Percentiles rank a stretch among this genome's conserved stretches.
These are phyloP conservation scores for Latrodectus geometricus DNA, from an alignment of 1,140 invertebrate genomes.

Conservation along the genomic window DNA sequence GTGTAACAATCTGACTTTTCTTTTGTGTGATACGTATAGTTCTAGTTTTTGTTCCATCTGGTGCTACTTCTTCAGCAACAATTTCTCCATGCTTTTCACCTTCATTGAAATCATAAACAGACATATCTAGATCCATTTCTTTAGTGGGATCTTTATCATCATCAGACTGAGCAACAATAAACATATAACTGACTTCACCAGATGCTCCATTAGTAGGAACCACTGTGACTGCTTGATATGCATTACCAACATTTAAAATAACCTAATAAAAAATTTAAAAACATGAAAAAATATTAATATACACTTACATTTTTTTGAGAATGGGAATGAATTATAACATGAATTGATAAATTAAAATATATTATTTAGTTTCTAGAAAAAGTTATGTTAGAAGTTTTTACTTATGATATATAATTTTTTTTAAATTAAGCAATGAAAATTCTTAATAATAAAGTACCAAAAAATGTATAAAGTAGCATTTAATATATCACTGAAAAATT, in stretches of 20 bases:
- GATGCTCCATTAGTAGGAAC: slow-evolving; percentile 83
- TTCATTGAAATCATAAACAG: slow-evolving; percentile 75
- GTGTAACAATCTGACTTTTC: slow-evolving; percentile 79
- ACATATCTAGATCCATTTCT: slow-evolving; percentile 68
- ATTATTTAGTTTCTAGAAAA: too few species aligned
- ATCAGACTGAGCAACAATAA: slow-evolving; percentile 82
- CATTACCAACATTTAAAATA: slow-evolving; percentile 64
- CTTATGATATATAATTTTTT: too few species aligned
- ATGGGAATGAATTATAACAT: too few species aligned
- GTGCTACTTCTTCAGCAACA: slow-evolving; percentile 56
- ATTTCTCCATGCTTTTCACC: slow-evolving; percentile 62
- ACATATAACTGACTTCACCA: slow-evolving; percentile 88
- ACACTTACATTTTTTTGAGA: too few species aligned
- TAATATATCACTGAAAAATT: too few species aligned
- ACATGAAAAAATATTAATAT: too few species aligned
- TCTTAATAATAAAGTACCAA: too few species aligned
- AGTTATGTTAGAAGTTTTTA: too few species aligned
- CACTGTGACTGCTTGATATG: slow-evolving; percentile 86
- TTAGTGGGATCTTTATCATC: slow-evolving; percentile 61
- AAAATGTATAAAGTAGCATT: too few species aligned
- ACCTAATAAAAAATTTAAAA: slow-evolving; percentile 9
- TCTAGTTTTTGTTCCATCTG: slow-evolving; percentile 57
- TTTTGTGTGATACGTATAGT: slow-evolving; percentile 71
- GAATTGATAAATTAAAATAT: too few species aligned
- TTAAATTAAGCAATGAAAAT: too few species aligned